These are phyloP conservation scores for Galleria mellonella DNA, from an alignment of 1,140 invertebrate genomes.

Conservation along the genomic window DNA sequence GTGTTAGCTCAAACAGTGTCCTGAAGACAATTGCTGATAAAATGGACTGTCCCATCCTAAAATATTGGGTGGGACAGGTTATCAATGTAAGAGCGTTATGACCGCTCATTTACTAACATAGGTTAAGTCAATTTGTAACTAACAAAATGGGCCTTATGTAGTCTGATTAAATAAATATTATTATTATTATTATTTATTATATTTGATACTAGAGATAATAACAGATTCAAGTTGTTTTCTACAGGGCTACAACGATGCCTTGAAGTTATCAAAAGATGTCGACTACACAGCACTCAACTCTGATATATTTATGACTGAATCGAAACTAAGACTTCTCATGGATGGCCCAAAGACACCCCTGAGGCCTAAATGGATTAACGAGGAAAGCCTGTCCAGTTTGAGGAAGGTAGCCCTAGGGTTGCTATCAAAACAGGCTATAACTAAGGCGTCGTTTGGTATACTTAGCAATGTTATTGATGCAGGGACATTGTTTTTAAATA, in stretches of 20 bases:
- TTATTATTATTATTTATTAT: too few relatives aligned
- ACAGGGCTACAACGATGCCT: slow-evolving; percentile 46
- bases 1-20: too few relatives aligned
- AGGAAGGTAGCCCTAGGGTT: slow-evolving; percentile 25
- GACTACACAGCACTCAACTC: slow-evolving; percentile 31
- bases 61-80: too few relatives aligned
- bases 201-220: too few relatives aligned
- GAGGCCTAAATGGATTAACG: slow-evolving; percentile 48
- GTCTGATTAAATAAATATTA: too few relatives aligned
- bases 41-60: too few relatives aligned
- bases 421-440: slow-evolving; percentile 44
- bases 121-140: too few relatives aligned
- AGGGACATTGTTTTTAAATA: slow-evolving; percentile 54
- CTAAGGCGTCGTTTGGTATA: slow-evolving; percentile 50
- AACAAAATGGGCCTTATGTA: too few relatives aligned
- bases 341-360: slow-evolving; percentile 31
- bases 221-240: slow-evolving; percentile 6
- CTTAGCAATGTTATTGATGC: slow-evolving; percentile 55
- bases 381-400: slow-evolving; percentile 32
- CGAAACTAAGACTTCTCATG: slow-evolving; percentile 27
- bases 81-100: too few relatives aligned
- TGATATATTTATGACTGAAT: slow-evolving; percentile 31
- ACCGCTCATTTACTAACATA: too few relatives aligned
- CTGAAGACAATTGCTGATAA: too few relatives aligned
- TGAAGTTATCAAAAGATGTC: slow-evolving; percentile 40